Evolutionary conservation across 2,797 vertebrate genomes (phyloP), one percentile per base, ranked within the genome.

Genomic region (Antennarius maculatus): DNA sequence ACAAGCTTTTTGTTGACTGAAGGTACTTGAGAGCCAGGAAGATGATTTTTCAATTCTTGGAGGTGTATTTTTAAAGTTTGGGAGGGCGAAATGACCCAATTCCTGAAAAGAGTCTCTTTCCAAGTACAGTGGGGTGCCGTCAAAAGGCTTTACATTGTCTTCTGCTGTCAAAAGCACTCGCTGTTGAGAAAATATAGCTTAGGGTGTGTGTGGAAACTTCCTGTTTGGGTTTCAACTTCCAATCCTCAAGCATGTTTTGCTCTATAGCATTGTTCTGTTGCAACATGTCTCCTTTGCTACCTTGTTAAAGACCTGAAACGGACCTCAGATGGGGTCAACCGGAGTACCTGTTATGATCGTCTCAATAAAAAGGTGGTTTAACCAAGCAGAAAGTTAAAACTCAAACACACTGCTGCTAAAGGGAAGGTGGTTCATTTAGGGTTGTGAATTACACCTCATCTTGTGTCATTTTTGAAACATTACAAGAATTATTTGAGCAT

Each of bases 181-280:
- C 27, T 1, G 23, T 50, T 68, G 34, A 53, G 47, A 59, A 69
- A 70, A 69, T 59, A 66, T 49, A 76, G 37, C 51, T 80, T 53
- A 71, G 72, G 79, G 83, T 68, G 82, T 74, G 86, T 59, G 52
- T 12, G 3, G 2, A 51, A 10, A 59, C 48, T 84, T 89, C 89
- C 91, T 83, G 87, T 86, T 86, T 80, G 23, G 16, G n/a, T 77
- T 70, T 18, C 16, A 29, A 47, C 45, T 56, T 80, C 70, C 18
- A 10, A 28, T 5, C 28, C 61, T 76, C 49, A 79, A 61, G 74
- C 17, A 14, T 16, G 54, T 59, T 69, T 49, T 58, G 18, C 31
- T 59, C 23, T 69, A 66, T 55, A 58, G 23, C 48, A 66, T 16
- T 17, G 66, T 56, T 59, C 54, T 56, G 50, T 60, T 28, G 10